Evolutionary conservation across 2,113 vertebrate species (phyloP).

Genomic region (Tringa solitaria): DNA sequence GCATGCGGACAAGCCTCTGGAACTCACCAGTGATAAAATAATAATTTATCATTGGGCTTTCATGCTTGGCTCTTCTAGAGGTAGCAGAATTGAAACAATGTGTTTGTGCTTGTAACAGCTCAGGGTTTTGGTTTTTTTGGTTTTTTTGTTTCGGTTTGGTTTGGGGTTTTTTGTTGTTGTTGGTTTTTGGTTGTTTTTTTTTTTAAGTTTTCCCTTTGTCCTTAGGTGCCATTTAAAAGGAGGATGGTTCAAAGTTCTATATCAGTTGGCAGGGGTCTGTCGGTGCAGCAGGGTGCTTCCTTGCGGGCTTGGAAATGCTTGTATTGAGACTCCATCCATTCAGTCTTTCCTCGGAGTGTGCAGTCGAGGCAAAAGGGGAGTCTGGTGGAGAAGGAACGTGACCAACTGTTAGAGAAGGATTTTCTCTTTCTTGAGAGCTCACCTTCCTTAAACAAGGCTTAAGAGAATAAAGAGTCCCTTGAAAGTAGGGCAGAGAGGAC

Average conservation of each 20-base stretch:
- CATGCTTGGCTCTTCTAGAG: neutral
- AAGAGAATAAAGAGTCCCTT: constrained; percentile 8
- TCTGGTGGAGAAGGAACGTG: neutral
- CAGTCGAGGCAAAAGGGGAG: neutral
- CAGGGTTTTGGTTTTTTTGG: no score
- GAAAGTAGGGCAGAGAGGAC: constrained; percentile 24
- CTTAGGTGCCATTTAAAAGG: neutral
- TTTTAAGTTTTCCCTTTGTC: neutral
- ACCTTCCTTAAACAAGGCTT: constrained; percentile 30
- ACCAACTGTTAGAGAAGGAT: neutral
- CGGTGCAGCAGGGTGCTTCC: neutral
- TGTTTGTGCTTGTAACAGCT: neutral
- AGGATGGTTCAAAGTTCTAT: neutral
- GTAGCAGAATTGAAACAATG: neutral
- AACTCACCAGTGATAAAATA: neutral
- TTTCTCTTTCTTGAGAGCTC: constrained; percentile 9
- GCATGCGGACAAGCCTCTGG: neutral
- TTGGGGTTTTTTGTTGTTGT: no score
- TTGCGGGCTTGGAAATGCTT: neutral
- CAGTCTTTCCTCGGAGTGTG: neutral
- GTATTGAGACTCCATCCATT: neutral
- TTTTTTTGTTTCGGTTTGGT: no score
- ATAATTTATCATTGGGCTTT: neutral
- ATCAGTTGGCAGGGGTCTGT: fast-evolving
- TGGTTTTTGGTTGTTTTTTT: neutral